A percentile compares a stretch with the other conserved stretches of the same genome.
These are phyloP conservation scores for Gallinago solitaria DNA, from an alignment of 2,797 vertebrate genomes.

Conservation along the genomic window DNA sequence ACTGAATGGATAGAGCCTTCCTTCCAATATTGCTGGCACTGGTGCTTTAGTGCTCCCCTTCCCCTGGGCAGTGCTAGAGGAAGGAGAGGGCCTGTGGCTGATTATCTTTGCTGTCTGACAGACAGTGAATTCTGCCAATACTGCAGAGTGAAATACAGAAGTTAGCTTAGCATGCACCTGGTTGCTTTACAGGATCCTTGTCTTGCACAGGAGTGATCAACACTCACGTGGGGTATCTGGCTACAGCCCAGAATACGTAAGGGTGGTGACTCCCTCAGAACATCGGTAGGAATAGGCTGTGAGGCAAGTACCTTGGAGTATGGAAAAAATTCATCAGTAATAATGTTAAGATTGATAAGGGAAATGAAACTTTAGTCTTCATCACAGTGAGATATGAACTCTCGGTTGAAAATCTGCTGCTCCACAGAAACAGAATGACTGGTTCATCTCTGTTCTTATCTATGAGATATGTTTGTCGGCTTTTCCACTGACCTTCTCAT, in stretches of 20 bases:
- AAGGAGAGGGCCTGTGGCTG: neutral
- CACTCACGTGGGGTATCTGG: neutral
- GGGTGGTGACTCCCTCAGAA: neutral
- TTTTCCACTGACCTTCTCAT: neutral
- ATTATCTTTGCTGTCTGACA: neutral
- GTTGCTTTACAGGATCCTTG: neutral
- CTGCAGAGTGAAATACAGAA: neutral
- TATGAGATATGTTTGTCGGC: neutral
- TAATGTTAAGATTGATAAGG: neutral
- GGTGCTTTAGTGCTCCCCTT: neutral
- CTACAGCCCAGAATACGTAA: neutral
- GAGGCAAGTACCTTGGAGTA: neutral
- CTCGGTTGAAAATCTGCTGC: neutral
- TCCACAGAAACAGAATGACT: neutral
- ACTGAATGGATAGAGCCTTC: neutral
- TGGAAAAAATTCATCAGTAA: neutral
- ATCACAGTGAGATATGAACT: neutral
- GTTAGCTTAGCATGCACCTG: neutral
- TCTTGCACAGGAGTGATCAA: neutral
- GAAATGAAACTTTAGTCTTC: neutral
- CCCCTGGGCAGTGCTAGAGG: neutral
- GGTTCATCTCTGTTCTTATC: neutral
- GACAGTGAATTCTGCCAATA: neutral
- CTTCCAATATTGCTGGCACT: neutral
- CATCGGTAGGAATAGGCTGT: neutral